Evolutionary conservation across 35 echinoderm and acorn worm species (phyloP), one percentile per base, ranked within the genome.

Genomic region (Diadema setosum): DNA sequence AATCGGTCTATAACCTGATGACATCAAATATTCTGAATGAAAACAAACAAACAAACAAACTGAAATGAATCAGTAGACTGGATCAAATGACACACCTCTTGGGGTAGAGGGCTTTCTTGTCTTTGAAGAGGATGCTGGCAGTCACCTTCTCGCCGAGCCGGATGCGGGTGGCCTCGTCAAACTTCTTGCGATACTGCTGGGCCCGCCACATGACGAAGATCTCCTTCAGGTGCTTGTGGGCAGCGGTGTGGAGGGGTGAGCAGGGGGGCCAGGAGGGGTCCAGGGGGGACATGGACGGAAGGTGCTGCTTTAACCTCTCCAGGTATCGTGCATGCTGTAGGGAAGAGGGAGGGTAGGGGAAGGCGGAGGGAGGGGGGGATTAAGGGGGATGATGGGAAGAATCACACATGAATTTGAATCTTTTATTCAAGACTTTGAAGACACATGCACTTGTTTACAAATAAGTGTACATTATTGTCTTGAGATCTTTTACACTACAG

Each of bases 71-170:
- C n/a, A n/a, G n/a, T n/a, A n/a, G n/a, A n/a, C n/a, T n/a, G n/a
- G n/a, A n/a, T n/a, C n/a, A n/a, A n/a, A n/a, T n/a, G n/a, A n/a
- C 82, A 41, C 69, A 98, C 95, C 91, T 94, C 14, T 87, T 86
- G 46, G 92, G 89, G 59, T 98, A 98, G 45, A 88, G 86, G 21
- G 86, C 87, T 83, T 98, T 98, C 89, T 98, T 98, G 27, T 98
- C 96, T 40, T 98, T 98, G 88, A 98, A 94, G 31, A 94, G 92
- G 80, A 92, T 86, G 59, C 96, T 98, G 27, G 96, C 88, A 0
- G 88, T 98, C 41, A 98, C 96, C 65, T 98, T 98, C 75, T 91
- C 93, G 17, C 92, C 92, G 18, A 98, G 80, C 58, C 73, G 84
- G 25, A 89, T 80, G 76, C 96, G 64, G 32, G 85, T 90, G 21